Evolutionary conservation across 2,888 invertebrate species (phyloP), one percentile per base, ranked within the genome.

Genomic region (Hemaris fuciformis): DNA sequence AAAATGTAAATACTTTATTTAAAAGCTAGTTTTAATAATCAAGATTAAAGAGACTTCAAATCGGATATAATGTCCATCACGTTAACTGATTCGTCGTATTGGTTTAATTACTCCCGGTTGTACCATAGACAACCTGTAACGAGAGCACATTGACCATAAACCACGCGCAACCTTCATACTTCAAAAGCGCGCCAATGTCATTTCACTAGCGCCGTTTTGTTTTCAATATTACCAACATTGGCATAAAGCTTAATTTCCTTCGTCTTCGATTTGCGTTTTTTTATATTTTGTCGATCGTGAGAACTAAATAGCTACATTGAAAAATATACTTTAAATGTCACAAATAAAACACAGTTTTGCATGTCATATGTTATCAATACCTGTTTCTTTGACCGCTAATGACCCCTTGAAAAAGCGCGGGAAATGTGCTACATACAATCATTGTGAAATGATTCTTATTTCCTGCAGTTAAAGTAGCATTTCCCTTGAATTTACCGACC

Each of bases 131-230:
- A 53, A 53, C 53, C 53, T 31, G 53, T 53, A 53, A 53, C 53
- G 18, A 53, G 53, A 65, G 60, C 63, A 42, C 66, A 67, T 62
- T 64, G 66, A 45, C 69, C 69, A 72, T 70, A 72, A 62, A 64
- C 63, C 69, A 68, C 68, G 64, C 64, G 61, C 67, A 65, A 65
- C 64, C 70, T 65, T 63, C 65, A 62, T 65, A 65, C 62, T 64
- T 59, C 60, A 64, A 66, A 70, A 69, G 59, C 62, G 62, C 65
- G 66, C 69, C 68, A 70, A 72, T 65, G 66, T 69, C 68, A 71
- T 25, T 38, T 10, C 18, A 10, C 34, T 7, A 13, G 15, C 31
- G 20, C 13, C 20, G 41, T n/a, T 53, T 53, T 31, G 18, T 18
- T 53, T 27, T 53, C 27, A 18, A 31, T 31, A 10, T 18, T 27